Evolutionary conservation across 64 coral and sea anemone genomes (phyloP).

Genomic region (Hydrozoanthus tunicans): DNA sequence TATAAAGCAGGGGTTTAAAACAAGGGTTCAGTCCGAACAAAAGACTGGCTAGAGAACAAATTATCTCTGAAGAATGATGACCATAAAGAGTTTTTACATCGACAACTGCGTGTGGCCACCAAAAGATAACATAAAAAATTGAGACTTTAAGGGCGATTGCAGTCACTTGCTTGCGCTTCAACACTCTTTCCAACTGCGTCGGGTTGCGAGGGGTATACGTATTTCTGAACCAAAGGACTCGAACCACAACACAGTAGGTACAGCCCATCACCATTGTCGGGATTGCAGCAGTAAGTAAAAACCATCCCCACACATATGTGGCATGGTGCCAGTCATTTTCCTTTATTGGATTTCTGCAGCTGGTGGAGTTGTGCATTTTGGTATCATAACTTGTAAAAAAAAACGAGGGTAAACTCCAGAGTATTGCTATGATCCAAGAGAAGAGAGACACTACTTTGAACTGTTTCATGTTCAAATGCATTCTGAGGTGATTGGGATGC

Average conservation of each 20-base stretch:
- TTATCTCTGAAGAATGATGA: background rate
- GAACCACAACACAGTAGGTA: background rate
- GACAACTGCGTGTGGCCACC: background rate
- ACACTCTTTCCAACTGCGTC: background rate
- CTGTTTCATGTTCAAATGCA: background rate
- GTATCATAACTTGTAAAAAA: background rate
- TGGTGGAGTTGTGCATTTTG: background rate
- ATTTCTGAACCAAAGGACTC: background rate
- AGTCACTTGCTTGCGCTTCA: background rate
- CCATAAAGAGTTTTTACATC: background rate
- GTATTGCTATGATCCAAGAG: background rate
- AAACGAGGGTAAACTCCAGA: background rate
- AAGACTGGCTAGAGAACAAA: background rate
- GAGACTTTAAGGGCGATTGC: background rate
- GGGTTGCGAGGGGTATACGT: background rate
- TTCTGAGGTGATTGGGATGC: conserved; percentile 2
- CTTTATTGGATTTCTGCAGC: background rate
- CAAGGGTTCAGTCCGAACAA: background rate
- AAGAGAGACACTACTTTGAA: background rate
- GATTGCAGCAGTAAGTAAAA: background rate
- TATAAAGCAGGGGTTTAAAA: background rate
- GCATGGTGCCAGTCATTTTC: background rate
- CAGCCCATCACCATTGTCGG: background rate
- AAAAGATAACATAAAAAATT: background rate
- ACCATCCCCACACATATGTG: background rate